Percentiles rank a stretch among this genome's conserved stretches.
Conservation (phyloP, 1,140 invertebrate species). For the Limonius californicus region DNA sequence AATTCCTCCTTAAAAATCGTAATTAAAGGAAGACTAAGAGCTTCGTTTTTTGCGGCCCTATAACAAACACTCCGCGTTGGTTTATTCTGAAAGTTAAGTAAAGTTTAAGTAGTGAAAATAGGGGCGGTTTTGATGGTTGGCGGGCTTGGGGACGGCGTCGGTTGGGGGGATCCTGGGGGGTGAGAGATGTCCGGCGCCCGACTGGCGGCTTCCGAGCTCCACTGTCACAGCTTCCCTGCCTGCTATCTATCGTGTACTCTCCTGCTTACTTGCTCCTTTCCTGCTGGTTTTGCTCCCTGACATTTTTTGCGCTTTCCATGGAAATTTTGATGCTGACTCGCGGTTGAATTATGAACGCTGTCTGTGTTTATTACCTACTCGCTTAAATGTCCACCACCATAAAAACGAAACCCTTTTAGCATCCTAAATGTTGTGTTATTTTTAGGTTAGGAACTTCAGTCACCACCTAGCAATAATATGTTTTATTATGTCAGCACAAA, state of each 20-base stretch:
- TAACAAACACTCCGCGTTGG: too few relatives aligned
- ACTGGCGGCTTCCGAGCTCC: slow-evolving; percentile 25
- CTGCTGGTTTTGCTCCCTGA: not conserved
- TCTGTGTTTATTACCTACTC: too few relatives aligned
- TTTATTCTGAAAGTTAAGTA: not conserved
- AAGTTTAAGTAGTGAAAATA: slow-evolving; percentile 10
- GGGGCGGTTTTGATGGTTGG: slow-evolving; percentile 24
- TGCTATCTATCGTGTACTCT: not conserved
- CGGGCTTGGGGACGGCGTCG: not conserved
- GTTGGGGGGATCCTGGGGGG: not conserved
- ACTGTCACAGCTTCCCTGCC: slow-evolving; percentile 10
- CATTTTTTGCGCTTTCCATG: not conserved
- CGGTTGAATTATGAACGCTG: too few relatives aligned
- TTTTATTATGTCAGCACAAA: too few relatives aligned
- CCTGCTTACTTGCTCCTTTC: not conserved
- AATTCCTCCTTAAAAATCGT: too few relatives aligned
- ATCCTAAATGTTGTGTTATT: too few relatives aligned
- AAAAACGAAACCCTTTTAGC: too few relatives aligned
- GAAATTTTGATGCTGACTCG: not conserved
- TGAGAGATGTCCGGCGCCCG: slow-evolving; percentile 25
- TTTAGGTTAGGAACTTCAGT: too few relatives aligned
- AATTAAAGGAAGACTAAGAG: too few relatives aligned
- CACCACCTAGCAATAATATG: too few relatives aligned
- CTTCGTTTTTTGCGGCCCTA: too few relatives aligned
- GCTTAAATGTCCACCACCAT: too few relatives aligned